Base-by-base conservation (phyloP, 2,113 vertebrate genomes). In the Chinchilla lanigera region DNA sequence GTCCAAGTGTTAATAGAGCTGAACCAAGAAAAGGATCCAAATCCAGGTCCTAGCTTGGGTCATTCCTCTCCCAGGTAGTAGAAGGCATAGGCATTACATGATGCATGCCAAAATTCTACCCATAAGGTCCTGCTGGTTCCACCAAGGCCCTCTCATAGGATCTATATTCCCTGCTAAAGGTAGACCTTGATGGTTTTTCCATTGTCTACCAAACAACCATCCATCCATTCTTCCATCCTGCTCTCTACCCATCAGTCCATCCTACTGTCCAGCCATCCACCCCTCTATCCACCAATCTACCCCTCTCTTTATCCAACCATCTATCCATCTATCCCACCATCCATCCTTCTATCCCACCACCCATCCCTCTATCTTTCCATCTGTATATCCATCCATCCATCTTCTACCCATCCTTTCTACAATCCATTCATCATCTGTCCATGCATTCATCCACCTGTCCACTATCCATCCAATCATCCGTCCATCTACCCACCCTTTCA, bases 21-120 rank as follows among this genome's bases (percentile, higher is more conserved):
- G 69, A 73, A 33, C 11, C 7, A 5, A 67, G 38, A 26, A 7
- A 13, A 85, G 20, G 69, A 3, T 3, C 22, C 41, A 3, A 16
- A 30, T 0, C 38, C 33, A 0, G 10, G 78, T 1, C 35, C 67
- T 30, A 3, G 24, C 17, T 9, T 0, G 33, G 35, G 0, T 7
- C 78, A 0, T 0, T 3, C 2, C 4, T 12, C 10, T 67, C 20
- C 60, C 67, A 9, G 7, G 0, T 35, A 58, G 47, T 12, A 3
- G 44, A n/a, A 28, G 65, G 4, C 7, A 3, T 0, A 8, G 83
- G 11, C 38, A 1, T 14, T 17, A 1, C 0, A n/a, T 19, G 33
- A 28, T 1, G 13, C 16, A 4, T 0, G 13, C 35, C 22, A 33
- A 26, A 7, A 16, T 4, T 67, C 50, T 28, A 9, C 38, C 10